Evolutionary conservation across 2,888 invertebrate genomes (phyloP), one percentile per base, ranked within the genome.

Genomic region (Drosophila neonasuta): DNA sequence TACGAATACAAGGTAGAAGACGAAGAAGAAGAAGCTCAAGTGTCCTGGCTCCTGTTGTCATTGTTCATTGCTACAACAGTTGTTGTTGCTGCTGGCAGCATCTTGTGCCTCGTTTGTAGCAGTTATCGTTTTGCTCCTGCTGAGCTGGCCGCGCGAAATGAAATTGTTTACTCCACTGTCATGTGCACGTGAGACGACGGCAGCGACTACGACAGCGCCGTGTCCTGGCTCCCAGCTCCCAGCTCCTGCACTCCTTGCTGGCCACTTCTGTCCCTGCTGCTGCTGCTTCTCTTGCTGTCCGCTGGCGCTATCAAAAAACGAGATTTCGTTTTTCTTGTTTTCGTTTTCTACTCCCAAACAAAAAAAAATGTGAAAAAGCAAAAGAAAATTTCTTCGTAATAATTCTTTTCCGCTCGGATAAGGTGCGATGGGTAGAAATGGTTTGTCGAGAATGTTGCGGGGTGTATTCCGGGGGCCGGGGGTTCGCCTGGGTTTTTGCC

Each of bases 361-460:
- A 73, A 68, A 24, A 24, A 24, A 24, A 24, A 24, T 24, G 24
- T 24, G 45, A 36, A 13, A 55, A 56, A 8, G 15, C 41, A 34
- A 69, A 74, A 72, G 77, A 79, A 78, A 82, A 85, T 79, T 81
- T 83, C 79, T 74, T 81, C 76, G 88, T 81, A 88, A 87, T 87
- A 88, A 88, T 88, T 87, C 87, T 87, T 87, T 87, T 87, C 85
- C 88, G 88, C 84, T 87, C 72, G 84, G 84, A 87, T 85, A 85
- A 79, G 86, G 67, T 71, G 68, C 65, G 30, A 44, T 42, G 54
- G 68, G 69, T 49, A 41, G 36, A 11, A 36, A 36, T 36, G 36
- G 36, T 36, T 36, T 36, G 32, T 32, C 32, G 10, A 55, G 62
- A 13, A 36, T n/a, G 3, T 30, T 30, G 34, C 3, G 9, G 24